These are phyloP conservation scores for Macrosteles quadrilineatus DNA, from an alignment of 1,140 invertebrate species.

Conservation along the genomic window DNA sequence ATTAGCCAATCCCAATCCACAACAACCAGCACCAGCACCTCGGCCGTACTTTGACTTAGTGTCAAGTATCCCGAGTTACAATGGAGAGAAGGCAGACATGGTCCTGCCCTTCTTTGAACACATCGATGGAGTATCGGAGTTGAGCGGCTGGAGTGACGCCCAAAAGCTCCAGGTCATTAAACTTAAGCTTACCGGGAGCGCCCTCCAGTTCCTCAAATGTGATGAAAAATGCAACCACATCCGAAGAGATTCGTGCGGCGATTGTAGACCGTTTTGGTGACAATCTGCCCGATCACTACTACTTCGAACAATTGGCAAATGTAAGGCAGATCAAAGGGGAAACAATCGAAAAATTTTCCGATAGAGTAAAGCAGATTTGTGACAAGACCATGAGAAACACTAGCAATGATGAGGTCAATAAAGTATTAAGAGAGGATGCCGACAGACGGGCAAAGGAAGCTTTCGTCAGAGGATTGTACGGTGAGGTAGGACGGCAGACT, in stretches of 20 bases:
- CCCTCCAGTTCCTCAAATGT: background rate
- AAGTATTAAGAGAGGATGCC: background rate
- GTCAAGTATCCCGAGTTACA: background rate
- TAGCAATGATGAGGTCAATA: background rate
- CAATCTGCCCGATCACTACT: background rate
- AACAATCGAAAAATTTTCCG: background rate
- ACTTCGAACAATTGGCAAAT: background rate
- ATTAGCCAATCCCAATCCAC: too few species aligned
- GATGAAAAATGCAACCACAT: background rate
- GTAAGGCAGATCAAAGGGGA: background rate
- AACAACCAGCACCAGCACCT: background rate
- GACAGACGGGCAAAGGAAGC: background rate
- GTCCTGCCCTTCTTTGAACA: background rate
- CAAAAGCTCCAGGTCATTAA: background rate
- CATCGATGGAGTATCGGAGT: background rate
- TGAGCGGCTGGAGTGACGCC: background rate
- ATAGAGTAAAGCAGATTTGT: background rate
- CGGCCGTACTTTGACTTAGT: background rate
- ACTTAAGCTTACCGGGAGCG: background rate
- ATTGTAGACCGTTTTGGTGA: background rate
- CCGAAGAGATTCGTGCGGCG: background rate
- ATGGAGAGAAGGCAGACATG: background rate
- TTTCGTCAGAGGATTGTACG: background rate
- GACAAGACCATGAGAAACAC: background rate
- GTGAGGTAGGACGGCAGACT: background rate